These are phyloP conservation scores for Buteo buteo DNA, from an alignment of 2,113 vertebrate genomes.

Conservation along the genomic window DNA sequence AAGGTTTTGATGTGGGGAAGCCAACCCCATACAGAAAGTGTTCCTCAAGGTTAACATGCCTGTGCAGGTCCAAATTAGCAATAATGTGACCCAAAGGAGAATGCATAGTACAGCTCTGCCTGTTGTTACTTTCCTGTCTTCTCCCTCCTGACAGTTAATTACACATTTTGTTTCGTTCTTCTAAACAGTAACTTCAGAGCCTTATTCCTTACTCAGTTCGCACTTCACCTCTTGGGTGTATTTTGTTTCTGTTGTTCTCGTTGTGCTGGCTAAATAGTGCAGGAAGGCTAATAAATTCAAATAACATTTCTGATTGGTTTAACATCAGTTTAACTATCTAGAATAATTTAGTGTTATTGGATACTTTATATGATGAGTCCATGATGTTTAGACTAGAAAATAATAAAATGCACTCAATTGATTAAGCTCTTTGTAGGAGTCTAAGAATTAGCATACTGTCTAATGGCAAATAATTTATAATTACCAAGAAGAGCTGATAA, in stretches of 20 bases:
- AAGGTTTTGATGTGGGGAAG: neutral
- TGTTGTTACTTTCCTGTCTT: neutral
- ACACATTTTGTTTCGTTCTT: neutral
- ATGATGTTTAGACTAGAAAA: conserved; percentile 72
- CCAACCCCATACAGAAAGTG: neutral
- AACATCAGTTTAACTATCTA: conserved; percentile 66
- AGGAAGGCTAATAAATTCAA: conserved; percentile 66
- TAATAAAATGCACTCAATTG: conserved; percentile 75
- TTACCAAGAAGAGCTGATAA: conserved; percentile 68
- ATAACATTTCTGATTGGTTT: conserved; percentile 71
- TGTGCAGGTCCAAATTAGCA: neutral
- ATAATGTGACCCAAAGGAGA: neutral
- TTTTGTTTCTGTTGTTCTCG: conserved; percentile 60
- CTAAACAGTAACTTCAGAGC: neutral
- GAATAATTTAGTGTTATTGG: conserved; percentile 70
- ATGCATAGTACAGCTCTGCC: neutral
- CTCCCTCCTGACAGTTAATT: neutral
- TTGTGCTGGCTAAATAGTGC: conserved; percentile 65
- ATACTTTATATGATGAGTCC: conserved; percentile 68
- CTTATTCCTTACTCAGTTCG: neutral
- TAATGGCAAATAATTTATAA: conserved; percentile 74
- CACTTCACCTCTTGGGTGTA: neutral
- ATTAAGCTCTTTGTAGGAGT: conserved; percentile 72
- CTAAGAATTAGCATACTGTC: conserved; percentile 72
- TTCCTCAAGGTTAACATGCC: neutral